Evolutionary conservation across 2,888 invertebrate genomes (phyloP).

Genomic region (Seladonia tumulorum): DNA sequence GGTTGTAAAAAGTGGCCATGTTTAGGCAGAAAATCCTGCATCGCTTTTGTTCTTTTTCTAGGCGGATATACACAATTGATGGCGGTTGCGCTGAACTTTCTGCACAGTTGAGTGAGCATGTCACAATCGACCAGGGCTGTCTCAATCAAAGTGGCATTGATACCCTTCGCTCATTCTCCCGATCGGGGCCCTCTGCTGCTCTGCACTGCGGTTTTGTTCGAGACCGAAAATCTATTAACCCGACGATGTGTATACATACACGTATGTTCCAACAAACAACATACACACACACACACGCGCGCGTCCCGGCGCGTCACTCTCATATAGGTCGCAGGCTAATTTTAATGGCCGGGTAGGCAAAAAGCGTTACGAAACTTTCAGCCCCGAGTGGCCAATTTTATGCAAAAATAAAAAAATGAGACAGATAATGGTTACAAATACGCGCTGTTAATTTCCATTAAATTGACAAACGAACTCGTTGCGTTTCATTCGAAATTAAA

Average conservation of each 20-base stretch:
- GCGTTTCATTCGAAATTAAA: background rate
- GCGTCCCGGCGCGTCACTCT: background rate
- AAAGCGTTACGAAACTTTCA: slow-evolving; percentile 17
- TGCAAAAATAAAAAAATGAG: background rate
- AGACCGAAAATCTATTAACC: slow-evolving; percentile 82
- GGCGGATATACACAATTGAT: slow-evolving; percentile 71
- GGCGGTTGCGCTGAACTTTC: slow-evolving; percentile 77
- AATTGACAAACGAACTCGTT: background rate
- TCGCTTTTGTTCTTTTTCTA: slow-evolving; percentile 68
- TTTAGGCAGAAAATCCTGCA: slow-evolving; percentile 48
- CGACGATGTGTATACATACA: slow-evolving; percentile 53
- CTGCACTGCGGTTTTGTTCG: slow-evolving; percentile 74
- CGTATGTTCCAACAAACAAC: slow-evolving; percentile 36
- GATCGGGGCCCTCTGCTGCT: slow-evolving; percentile 55
- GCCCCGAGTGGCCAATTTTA: slow-evolving; percentile 1
- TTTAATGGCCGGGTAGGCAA: slow-evolving; percentile 22
- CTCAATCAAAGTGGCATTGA: slow-evolving; percentile 84
- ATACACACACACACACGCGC: background rate
- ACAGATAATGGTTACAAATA: slow-evolving; percentile 1
- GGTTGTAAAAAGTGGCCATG: slow-evolving; percentile 68
- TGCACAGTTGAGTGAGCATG: slow-evolving; percentile 82
- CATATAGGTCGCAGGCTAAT: slow-evolving; percentile 22
- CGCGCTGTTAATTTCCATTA: background rate
- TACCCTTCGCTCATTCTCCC: slow-evolving; percentile 75
- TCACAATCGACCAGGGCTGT: slow-evolving; percentile 81